These are phyloP conservation scores for Myiopsitta monachus DNA, from an alignment of 2,113 vertebrate species.

Conservation along the genomic window DNA sequence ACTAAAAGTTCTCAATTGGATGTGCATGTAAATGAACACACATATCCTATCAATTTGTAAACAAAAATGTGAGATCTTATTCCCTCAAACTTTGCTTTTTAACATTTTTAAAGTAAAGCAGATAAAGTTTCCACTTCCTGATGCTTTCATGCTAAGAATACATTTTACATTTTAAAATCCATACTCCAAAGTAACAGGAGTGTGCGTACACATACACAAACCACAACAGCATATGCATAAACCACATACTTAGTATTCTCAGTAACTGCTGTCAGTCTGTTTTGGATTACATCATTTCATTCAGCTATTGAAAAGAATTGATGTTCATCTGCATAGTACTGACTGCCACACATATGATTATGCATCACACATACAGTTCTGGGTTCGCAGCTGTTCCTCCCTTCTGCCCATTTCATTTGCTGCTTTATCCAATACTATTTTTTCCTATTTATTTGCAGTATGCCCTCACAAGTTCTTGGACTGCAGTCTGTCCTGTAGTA, in stretches of 20 bases:
- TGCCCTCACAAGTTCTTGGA: neutral
- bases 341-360: fast-evolving
- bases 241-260: neutral
- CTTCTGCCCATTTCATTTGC: neutral
- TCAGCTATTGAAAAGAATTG: neutral
- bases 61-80: neutral
- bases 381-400: neutral
- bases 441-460: neutral
- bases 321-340: neutral
- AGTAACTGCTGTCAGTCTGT: neutral
- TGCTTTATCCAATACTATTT: neutral
- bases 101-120: neutral
- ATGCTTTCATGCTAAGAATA: neutral
- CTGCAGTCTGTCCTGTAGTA: neutral
- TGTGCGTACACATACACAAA: neutral
- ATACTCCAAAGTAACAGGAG: neutral
- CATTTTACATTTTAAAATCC: neutral
- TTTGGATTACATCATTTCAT: neutral
- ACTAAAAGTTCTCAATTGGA: neutral
- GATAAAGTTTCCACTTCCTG: neutral
- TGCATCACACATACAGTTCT: neutral
- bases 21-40: neutral
- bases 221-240: neutral
- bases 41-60: neutral
- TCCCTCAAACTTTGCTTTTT: neutral